A percentile compares a stretch with the other conserved stretches of the same genome.
Evolutionary conservation across 1,140 invertebrate species (phyloP).

Genomic region (Anastatus disparis): DNA sequence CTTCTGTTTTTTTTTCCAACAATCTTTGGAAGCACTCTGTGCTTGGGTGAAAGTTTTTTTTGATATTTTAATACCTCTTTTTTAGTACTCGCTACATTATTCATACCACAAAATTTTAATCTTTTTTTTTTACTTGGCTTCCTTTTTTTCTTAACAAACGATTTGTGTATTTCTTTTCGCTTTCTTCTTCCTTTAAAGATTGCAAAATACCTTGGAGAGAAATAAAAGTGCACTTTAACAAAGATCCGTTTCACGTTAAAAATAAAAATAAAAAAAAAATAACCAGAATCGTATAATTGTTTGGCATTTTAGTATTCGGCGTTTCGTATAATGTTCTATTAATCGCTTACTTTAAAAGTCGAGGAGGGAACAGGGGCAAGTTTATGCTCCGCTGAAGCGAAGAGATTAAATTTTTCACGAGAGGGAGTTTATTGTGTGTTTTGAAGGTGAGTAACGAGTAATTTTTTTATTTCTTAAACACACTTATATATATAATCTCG

Average conservation of each 20-base stretch:
- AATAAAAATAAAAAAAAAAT: neutral
- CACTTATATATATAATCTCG: neutral
- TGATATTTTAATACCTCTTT: too few relatives aligned
- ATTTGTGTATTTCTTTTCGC: neutral
- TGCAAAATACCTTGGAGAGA: neutral
- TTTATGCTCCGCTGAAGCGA: conserved; percentile 24
- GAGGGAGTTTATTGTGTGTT: conserved; percentile 12
- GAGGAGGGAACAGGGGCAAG: conserved; percentile 21
- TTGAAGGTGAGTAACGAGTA: neutral
- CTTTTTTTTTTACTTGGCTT: too few relatives aligned
- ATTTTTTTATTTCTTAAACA: neutral
- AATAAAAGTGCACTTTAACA: neutral
- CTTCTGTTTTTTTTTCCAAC: too few relatives aligned
- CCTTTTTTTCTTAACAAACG: too few relatives aligned
- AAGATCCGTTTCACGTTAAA: neutral
- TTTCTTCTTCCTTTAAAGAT: neutral
- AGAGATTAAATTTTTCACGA: conserved; percentile 11
- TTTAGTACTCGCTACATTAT: too few relatives aligned
- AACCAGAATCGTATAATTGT: conserved; percentile 10
- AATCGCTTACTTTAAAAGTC: conserved; percentile 21
- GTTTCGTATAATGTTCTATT: conserved; percentile 21
- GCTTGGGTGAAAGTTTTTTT: too few relatives aligned
- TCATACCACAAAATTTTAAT: neutral
- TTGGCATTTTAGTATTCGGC: neutral
- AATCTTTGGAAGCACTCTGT: too few relatives aligned